Conservation (phyloP, 2,888 invertebrate genomes). For the Hybos culiciformis region DNA sequence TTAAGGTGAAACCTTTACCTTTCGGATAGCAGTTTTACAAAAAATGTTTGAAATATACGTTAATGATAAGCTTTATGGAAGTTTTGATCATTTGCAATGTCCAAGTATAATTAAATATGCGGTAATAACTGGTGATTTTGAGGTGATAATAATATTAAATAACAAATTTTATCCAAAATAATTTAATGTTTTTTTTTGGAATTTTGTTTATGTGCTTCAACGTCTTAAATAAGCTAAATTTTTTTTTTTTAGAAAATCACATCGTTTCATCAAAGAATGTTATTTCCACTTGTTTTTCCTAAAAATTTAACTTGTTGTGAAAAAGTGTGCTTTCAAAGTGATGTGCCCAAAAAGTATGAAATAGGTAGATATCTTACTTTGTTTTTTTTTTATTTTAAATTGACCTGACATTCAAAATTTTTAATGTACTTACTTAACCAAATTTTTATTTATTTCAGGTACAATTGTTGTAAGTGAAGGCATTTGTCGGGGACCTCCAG, state of each 20-base stretch:
- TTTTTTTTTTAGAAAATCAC: too few relatives aligned
- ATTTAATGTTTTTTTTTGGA: too few relatives aligned
- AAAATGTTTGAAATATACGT: slow-evolving; percentile 35
- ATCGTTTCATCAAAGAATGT: slow-evolving; percentile 33
- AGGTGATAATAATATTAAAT: too few relatives aligned
- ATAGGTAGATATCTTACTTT: slow-evolving; percentile 20
- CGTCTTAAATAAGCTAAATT: too few relatives aligned
- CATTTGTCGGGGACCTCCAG: slow-evolving; percentile 30
- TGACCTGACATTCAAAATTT: not conserved
- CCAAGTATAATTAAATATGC: slow-evolving; percentile 32
- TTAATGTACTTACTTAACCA: too few relatives aligned
- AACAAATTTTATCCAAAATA: too few relatives aligned
- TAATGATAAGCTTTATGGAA: slow-evolving; percentile 32
- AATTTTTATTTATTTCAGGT: slow-evolving; percentile 16
- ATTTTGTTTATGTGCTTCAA: too few relatives aligned
- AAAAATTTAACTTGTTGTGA: slow-evolving; percentile 26
- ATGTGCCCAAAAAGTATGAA: slow-evolving; percentile 32
- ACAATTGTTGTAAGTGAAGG: slow-evolving; percentile 34
- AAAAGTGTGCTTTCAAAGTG: slow-evolving; percentile 32
- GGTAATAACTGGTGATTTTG: slow-evolving; percentile 30
- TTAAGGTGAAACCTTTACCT: slow-evolving; percentile 29
- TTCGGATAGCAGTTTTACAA: slow-evolving; percentile 32
- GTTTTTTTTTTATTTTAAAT: too few relatives aligned
- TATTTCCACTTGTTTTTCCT: slow-evolving; percentile 32
- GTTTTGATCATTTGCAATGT: slow-evolving; percentile 30